These are phyloP conservation scores for Phacellophora camtschatica DNA, from an alignment of 30 jellyfish, hydroid and myxozoan species.

Conservation along the genomic window DNA sequence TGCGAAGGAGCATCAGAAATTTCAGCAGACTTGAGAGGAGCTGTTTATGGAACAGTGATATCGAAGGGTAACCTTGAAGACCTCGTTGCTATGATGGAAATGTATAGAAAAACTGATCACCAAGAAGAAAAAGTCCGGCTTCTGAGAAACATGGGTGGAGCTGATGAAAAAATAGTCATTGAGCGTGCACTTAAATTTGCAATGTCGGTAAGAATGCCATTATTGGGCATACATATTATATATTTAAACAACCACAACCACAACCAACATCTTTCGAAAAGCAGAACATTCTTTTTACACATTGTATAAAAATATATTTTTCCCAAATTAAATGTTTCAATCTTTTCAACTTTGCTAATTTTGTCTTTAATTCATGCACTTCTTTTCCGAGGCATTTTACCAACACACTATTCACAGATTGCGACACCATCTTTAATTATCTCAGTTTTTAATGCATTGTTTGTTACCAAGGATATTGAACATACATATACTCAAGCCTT, in stretches of 20 bases:
- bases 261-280: no score
- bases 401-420: no score
- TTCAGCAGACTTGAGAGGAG: conserved; percentile 86
- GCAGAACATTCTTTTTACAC: no score
- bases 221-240: neutral
- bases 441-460: no score
- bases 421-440: neutral
- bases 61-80: conserved; percentile 75
- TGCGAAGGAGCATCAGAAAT: conserved; percentile 65
- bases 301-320: no score
- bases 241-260: no score
- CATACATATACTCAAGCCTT: no score
- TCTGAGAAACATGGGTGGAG: conserved; percentile 75
- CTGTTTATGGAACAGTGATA: conserved; percentile 82
- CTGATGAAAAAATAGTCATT: conserved; percentile 61
- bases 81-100: conserved; percentile 66
- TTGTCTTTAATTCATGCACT: no score
- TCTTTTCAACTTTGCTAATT: no score
- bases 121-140: conserved; percentile 87
- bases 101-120: conserved; percentile 71
- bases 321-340: no score
- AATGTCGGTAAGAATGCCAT: conserved; percentile 72
- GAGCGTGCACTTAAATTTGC: conserved; percentile 76
- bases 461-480: no score
- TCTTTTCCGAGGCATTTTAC: no score